These are phyloP conservation scores for Osmerus mordax DNA, from an alignment of 2,113 vertebrate genomes.

Conservation along the genomic window DNA sequence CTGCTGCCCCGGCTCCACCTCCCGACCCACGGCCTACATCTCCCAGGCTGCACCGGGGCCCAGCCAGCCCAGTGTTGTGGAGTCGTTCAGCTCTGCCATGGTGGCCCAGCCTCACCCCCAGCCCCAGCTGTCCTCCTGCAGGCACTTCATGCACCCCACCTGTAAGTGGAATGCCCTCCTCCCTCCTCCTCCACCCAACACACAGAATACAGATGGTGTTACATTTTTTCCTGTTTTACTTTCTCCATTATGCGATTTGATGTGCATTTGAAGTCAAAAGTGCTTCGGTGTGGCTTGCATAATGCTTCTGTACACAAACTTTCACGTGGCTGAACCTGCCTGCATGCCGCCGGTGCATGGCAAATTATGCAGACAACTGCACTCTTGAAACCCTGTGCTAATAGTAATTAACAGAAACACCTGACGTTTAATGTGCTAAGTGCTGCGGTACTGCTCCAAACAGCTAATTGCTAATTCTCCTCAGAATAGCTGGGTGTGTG, in stretches of 20 bases:
- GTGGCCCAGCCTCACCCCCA: slow-evolving; percentile 85
- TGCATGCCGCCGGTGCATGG: slow-evolving; percentile 1
- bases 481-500: slow-evolving; percentile 42
- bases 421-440: slow-evolving; percentile 62
- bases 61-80: slow-evolving; percentile 83
- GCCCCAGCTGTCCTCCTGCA: slow-evolving; percentile 87
- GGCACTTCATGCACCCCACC: slow-evolving; percentile 91
- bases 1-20: slow-evolving; percentile 92
- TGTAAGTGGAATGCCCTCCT: slow-evolving; percentile 76
- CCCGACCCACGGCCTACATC: slow-evolving; percentile 82
- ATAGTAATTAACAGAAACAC: slow-evolving; percentile 57
- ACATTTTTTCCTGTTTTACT: too few relatives aligned
- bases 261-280: too few relatives aligned
- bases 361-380: slow-evolving; percentile 31
- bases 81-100: slow-evolving; percentile 83
- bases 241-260: too few relatives aligned
- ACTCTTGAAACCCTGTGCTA: slow-evolving; percentile 28
- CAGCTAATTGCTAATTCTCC: slow-evolving; percentile 54
- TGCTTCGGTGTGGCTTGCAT: too few relatives aligned
- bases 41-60: slow-evolving; percentile 83
- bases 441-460: slow-evolving; percentile 54
- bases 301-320: too few relatives aligned
- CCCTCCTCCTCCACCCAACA: neutral
- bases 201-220: neutral
- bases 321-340: too few relatives aligned